These are phyloP conservation scores for Gasteruption jaculator DNA, from an alignment of 2,888 invertebrate genomes.

Conservation along the genomic window DNA sequence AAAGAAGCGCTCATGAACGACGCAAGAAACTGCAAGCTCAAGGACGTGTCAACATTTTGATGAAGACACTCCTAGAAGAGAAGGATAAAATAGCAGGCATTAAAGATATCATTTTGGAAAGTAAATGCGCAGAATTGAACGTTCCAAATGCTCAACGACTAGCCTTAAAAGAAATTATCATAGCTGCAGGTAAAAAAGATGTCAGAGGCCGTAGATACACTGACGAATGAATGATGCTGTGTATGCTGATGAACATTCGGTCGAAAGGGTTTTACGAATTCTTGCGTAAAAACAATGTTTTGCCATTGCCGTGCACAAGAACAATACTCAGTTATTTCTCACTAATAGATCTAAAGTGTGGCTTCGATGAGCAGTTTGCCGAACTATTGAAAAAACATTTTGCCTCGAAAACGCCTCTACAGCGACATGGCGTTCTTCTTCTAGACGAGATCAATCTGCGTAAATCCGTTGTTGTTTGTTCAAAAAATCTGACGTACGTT, in stretches of 20 bases:
- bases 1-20: constrained; percentile 1
- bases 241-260: constrained; percentile 21
- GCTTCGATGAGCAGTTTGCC: constrained; percentile 19
- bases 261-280: constrained; percentile 18
- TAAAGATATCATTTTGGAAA: not conserved
- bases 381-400: constrained; percentile 15
- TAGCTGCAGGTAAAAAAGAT: constrained; percentile 15
- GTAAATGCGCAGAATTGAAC: not conserved
- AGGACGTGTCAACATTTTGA: not conserved
- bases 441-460: constrained; percentile 19
- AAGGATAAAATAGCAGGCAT: constrained; percentile 6
- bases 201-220: constrained; percentile 18
- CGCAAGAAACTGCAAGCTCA: not conserved
- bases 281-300: constrained; percentile 14
- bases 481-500: constrained; percentile 12
- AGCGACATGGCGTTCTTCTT: constrained; percentile 18
- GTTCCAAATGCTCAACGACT: too few species aligned
- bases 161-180: too few species aligned
- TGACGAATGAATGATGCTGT: constrained; percentile 22
- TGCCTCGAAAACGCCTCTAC: constrained; percentile 7
- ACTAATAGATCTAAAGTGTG: constrained; percentile 14
- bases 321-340: constrained; percentile 10
- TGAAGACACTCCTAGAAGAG: not conserved
- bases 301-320: constrained; percentile 13
- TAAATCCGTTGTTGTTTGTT: constrained; percentile 15